These are phyloP conservation scores for Hipposideros larvatus DNA, from an alignment of 2,797 vertebrate species.

Conservation along the genomic window DNA sequence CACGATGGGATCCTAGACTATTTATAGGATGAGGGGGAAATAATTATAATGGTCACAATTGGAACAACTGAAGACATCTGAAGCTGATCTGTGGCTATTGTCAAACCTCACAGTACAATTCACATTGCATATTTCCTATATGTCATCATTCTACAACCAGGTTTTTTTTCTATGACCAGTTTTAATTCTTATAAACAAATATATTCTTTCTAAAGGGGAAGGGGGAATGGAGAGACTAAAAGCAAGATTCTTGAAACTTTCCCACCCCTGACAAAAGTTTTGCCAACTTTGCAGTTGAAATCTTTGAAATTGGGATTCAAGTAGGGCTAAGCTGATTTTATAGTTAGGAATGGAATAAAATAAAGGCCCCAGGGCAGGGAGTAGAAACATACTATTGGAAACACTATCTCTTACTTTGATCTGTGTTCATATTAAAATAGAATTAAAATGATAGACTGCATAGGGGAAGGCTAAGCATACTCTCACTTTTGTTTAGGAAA, in stretches of 20 bases:
- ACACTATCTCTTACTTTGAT: constrained; percentile 51
- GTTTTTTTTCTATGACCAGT: background rate
- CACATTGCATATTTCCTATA: background rate
- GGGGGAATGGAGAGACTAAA: background rate
- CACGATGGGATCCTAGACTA: background rate
- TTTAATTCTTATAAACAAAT: constrained; percentile 44
- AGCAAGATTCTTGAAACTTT: constrained; percentile 53
- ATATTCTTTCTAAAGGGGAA: background rate
- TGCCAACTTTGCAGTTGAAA: constrained; percentile 53
- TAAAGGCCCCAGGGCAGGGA: background rate
- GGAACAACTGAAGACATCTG: background rate
- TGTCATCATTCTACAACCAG: background rate
- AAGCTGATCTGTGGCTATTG: background rate
- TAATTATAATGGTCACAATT: background rate
- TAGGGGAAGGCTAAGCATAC: background rate
- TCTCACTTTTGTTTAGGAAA: background rate
- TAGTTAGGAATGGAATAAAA: constrained; percentile 72
- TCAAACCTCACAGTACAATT: constrained; percentile 24
- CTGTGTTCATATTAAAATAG: constrained; percentile 38
- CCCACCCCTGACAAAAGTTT: constrained; percentile 14
- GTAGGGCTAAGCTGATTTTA: constrained; percentile 56
- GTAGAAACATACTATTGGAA: constrained; percentile 57
- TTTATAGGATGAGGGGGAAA: background rate
- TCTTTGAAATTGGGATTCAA: background rate
- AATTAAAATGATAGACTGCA: background rate